A percentile compares a stretch with the other conserved stretches of the same genome.
These are phyloP conservation scores for Kryptolebias marmoratus DNA, from an alignment of 2,113 vertebrate genomes.

Conservation along the genomic window DNA sequence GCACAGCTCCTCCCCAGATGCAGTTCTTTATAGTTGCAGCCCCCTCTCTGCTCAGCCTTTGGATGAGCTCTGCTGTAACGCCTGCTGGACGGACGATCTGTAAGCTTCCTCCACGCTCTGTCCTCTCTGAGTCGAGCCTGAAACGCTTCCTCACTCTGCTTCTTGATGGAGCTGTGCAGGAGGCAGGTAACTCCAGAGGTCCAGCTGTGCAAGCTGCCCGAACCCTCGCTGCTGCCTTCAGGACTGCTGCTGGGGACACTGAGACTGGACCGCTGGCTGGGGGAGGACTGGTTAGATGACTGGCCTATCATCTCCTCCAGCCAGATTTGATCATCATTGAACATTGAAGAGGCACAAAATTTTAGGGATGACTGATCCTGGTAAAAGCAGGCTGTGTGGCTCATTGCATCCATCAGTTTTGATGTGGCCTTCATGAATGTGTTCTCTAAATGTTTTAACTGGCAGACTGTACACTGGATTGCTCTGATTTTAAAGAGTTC, in stretches of 20 bases:
- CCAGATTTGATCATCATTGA: constrained; percentile 38
- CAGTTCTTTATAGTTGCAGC: not conserved
- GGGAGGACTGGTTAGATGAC: constrained; percentile 23
- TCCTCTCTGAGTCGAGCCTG: constrained; percentile 45
- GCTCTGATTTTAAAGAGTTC: constrained; percentile 69
- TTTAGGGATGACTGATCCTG: constrained; percentile 2
- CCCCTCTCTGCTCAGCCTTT: constrained; percentile 46
- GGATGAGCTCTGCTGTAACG: constrained; percentile 12
- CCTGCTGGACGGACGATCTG: constrained; percentile 10
- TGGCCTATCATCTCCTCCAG: constrained; percentile 51
- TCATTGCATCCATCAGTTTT: constrained; percentile 30
- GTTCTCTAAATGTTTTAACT: constrained; percentile 51
- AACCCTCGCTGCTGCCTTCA: constrained; percentile 56
- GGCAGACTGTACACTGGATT: constrained; percentile 50
- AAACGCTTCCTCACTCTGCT: constrained; percentile 67
- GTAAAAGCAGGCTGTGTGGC: constrained; percentile 15
- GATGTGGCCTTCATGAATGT: constrained; percentile 20
- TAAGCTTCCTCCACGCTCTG: constrained; percentile 3
- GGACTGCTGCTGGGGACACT: constrained; percentile 59
- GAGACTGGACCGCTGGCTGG: constrained; percentile 45
- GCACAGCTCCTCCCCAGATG: constrained; percentile 63
- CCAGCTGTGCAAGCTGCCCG: constrained; percentile 38
- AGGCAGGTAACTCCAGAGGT: constrained; percentile 58
- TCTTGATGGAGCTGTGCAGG: constrained; percentile 70
- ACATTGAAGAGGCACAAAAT: constrained; percentile 17